phyloP scores from a whole-genome alignment of 1,140 invertebrate genomes.

The Adoxophyes honmai region DNA sequence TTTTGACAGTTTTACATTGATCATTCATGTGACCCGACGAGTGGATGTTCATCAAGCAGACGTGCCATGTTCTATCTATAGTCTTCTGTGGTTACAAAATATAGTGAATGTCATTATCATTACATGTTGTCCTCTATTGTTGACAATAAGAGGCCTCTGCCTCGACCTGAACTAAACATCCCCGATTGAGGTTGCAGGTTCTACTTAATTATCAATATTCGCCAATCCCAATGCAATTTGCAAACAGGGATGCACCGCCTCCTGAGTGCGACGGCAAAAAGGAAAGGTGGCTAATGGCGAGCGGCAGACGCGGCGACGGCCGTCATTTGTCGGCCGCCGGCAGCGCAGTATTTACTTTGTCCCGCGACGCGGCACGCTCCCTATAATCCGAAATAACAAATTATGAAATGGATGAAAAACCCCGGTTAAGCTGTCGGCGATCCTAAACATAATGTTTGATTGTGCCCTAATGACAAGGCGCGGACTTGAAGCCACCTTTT shows the following conservation, averaged over 20 bases:
- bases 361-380: slow-evolving; percentile 55
- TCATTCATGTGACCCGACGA: no score
- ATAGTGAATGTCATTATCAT: no score
- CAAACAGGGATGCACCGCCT: slow-evolving; percentile 2
- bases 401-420: slow-evolving; percentile 73
- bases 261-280: slow-evolving; percentile 23
- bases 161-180: no score
- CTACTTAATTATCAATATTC: slow-evolving; percentile 25
- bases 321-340: slow-evolving; percentile 29
- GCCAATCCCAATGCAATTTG: background rate
- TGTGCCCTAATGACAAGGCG: slow-evolving; percentile 73
- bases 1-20: no score
- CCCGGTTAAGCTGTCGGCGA: slow-evolving; percentile 70
- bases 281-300: slow-evolving; percentile 29
- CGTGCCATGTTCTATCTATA: no score
- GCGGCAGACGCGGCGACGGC: slow-evolving; percentile 19
- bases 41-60: no score
- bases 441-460: slow-evolving; percentile 75
- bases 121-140: no score
- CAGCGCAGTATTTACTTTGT: slow-evolving; percentile 67
- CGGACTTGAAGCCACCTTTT: slow-evolving; percentile 64
- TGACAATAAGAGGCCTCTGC: no score
- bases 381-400: slow-evolving; percentile 71
- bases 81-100: no score
- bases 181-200: no score